Evolutionary conservation across 2,113 vertebrate species (phyloP).

Genomic region (Smithornis capensis): DNA sequence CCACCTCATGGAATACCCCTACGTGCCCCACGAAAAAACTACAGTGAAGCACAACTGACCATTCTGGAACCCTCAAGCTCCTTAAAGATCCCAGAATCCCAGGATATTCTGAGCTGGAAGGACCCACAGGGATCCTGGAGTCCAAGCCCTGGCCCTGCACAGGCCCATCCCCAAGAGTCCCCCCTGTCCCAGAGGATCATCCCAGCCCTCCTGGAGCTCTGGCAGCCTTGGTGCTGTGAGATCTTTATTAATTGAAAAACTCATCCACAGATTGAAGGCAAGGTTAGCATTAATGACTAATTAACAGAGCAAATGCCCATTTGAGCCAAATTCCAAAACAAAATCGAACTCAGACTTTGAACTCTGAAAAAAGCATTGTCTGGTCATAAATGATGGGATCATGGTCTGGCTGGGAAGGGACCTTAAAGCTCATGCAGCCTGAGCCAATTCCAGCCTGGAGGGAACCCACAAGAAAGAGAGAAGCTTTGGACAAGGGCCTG

Average conservation of each 20-base stretch:
- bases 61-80: background rate
- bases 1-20: background rate
- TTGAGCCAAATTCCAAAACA: background rate
- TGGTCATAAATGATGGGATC: too few species aligned
- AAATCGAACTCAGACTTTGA: background rate
- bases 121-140: too few species aligned
- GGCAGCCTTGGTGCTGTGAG: too few species aligned
- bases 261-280: background rate
- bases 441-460: background rate
- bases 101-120: too few species aligned
- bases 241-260: background rate
- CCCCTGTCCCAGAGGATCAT: too few species aligned
- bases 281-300: background rate
- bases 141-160: too few species aligned
- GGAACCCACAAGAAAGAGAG: background rate
- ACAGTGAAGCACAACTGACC: background rate
- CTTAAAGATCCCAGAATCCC: background rate
- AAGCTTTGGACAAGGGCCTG: background rate
- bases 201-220: too few species aligned
- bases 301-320: background rate
- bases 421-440: background rate
- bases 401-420: background rate
- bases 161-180: too few species aligned
- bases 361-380: background rate
- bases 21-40: fast-evolving